phyloP scores from a whole-genome alignment of 1,140 invertebrate species.

The Liolophura sinensis region DNA sequence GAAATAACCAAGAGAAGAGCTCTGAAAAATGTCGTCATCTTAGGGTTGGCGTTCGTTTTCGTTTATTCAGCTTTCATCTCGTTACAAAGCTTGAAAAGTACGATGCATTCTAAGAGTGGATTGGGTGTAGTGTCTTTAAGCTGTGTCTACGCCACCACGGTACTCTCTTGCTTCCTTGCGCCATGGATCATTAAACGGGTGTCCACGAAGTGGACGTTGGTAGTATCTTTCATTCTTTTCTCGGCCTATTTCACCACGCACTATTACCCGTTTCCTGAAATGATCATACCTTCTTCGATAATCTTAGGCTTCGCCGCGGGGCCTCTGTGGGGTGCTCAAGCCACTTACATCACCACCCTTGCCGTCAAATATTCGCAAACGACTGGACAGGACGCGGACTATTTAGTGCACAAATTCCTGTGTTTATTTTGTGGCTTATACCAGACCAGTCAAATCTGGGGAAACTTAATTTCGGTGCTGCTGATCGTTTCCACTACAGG shows the following conservation, averaged over 20 bases:
- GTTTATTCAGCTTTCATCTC: conserved; percentile 54
- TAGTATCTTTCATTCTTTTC: conserved; percentile 44
- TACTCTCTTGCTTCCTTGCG: conserved; percentile 52
- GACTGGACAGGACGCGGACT: conserved; percentile 30
- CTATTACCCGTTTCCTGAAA: conserved; percentile 46
- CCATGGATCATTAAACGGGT: conserved; percentile 51
- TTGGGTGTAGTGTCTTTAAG: conserved; percentile 51
- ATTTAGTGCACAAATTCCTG: conserved; percentile 50
- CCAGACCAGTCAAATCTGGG: conserved; percentile 52
- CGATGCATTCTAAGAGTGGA: conserved; percentile 45
- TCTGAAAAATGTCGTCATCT: conserved; percentile 49
- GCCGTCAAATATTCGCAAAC: conserved; percentile 48
- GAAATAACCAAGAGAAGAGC: conserved; percentile 43
- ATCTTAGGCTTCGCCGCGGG: conserved; percentile 45
- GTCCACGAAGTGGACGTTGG: conserved; percentile 53
- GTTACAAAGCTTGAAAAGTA: conserved; percentile 51
- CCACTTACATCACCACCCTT: conserved; percentile 50
- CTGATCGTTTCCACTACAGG: too few relatives aligned
- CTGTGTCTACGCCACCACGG: conserved; percentile 49
- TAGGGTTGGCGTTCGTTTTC: conserved; percentile 54
- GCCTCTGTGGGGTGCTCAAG: conserved; percentile 53
- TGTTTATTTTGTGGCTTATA: conserved; percentile 52
- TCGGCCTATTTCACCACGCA: conserved; percentile 52
- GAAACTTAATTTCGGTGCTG: conserved; percentile 50
- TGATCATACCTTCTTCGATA: conserved; percentile 44